A percentile compares a stretch with the other conserved stretches of the same genome.
Conservation (phyloP, 2,888 invertebrate species). For the Alcis repandata region DNA sequence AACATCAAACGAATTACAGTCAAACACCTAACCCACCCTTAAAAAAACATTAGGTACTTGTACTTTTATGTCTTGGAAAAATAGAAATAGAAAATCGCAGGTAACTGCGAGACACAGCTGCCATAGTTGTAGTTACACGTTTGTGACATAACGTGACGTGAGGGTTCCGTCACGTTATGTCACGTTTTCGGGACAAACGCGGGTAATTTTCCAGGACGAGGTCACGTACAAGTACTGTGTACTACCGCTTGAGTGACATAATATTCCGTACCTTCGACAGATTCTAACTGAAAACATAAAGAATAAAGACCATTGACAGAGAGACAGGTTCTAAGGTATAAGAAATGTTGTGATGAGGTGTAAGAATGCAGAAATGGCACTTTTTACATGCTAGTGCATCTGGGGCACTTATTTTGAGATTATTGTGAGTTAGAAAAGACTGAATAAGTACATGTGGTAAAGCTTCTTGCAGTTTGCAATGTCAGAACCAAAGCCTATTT, state of each 20-base stretch:
- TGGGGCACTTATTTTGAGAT: no score
- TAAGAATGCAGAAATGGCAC: no score
- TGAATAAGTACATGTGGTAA: no score
- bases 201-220: conserved; percentile 27
- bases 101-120: background rate
- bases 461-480: no score
- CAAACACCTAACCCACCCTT: no score
- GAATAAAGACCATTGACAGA: background rate
- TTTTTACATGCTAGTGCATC: background rate
- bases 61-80: no score
- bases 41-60: no score
- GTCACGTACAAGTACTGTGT: conserved; percentile 31
- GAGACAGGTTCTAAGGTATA: background rate
- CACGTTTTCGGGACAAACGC: conserved; percentile 33
- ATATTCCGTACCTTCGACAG: conserved; percentile 37
- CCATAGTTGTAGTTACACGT: background rate
- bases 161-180: conserved; percentile 12
- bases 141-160: background rate
- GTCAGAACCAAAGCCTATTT: no score
- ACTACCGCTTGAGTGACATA: conserved; percentile 26
- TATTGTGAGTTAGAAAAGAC: no score
- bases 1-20: no score
- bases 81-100: background rate
- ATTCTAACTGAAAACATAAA: conserved; percentile 28
- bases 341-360: no score